Conservation (phyloP, 1,140 invertebrate genomes). For the Drosophila kanapiae region DNA sequence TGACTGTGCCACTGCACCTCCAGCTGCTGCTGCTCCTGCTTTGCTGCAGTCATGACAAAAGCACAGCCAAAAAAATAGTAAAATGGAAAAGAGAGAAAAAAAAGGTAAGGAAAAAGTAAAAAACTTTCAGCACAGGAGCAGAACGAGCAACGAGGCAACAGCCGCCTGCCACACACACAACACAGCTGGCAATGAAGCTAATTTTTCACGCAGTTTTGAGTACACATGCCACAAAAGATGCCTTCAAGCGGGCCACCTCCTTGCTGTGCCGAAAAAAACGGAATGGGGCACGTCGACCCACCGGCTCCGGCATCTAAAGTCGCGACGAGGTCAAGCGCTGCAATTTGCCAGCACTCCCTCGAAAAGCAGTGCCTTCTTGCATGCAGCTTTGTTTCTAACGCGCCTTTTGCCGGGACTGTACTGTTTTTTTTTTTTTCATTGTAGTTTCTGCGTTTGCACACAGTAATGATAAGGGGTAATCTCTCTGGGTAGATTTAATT, state of each 20-base stretch:
- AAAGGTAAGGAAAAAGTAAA: constrained; percentile 11
- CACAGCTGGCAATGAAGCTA: constrained; percentile 63
- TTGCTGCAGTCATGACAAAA: constrained; percentile 58
- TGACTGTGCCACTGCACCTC: constrained; percentile 10
- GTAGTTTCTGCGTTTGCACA: not conserved
- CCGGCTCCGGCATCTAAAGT: constrained; percentile 37
- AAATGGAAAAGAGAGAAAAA: constrained; percentile 13
- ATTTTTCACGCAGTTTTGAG: constrained; percentile 76
- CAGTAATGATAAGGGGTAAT: not conserved
- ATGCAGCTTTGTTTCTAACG: constrained; percentile 25
- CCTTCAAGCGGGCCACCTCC: constrained; percentile 43
- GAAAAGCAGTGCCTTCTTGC: constrained; percentile 21
- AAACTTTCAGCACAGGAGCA: constrained; percentile 37
- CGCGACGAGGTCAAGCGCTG: constrained; percentile 49
- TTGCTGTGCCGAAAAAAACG: constrained; percentile 14
- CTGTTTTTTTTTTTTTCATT: constrained; percentile 10
- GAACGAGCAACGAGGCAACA: constrained; percentile 19
- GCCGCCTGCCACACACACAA: constrained; percentile 27
- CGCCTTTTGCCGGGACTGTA: constrained; percentile 37
- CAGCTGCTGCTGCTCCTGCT: constrained; percentile 14
- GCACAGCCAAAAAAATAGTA: constrained; percentile 29
- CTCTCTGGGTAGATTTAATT: not conserved
- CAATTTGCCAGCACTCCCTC: constrained; percentile 45
- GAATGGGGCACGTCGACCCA: constrained; percentile 25
- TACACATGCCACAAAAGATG: constrained; percentile 63